Evolutionary conservation across 2,113 vertebrate genomes (phyloP), one percentile per base, ranked within the genome.

Genomic region (Cynocephalus volans): DNA sequence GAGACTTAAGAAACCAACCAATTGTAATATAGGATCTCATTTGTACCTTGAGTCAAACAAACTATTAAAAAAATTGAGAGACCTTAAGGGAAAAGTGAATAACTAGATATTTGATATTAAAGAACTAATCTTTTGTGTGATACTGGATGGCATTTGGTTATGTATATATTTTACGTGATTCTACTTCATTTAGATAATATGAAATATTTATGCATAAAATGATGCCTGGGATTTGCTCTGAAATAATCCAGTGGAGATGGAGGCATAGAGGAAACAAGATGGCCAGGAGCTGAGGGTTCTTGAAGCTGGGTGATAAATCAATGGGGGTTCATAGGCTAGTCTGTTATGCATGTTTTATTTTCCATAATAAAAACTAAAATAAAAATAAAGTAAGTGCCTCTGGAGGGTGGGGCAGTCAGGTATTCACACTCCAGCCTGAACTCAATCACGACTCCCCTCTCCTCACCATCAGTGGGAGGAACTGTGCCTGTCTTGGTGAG

Each of bases 41-140:
- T 41, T 90, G 31, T 54, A 31, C 6, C 73, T 73, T 56, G 62
- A 95, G 31, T 90, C 75, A 90, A 96, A 88, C 10, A 84, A 94
- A 73, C 33, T 62, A 77, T 75, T 50, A 82, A 83, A 88, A 70
- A 85, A 83, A 36, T 33, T 50, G 31, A 72, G 13, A 26, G 14
- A 24, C 2, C 31, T 4, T 31, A 56, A 33, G 26, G n/a, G 8
- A 54, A 88, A 64, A 88, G 19, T 50, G 31, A 84, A 88, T 58
- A 33, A 41, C 45, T 50, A 24, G 67, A 56, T 83, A 83, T 73
- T 54, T 88, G 21, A 83, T 70, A 70, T 45, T 26, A 50, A 90
- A 86, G 10, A 67, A 77, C 12, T 60, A 28, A 12, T 52, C 77
- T 90, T 91, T 69, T 65, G 33, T 60, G 18, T 60, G 45, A 60